Conservation (phyloP, 2,888 invertebrate species). For the Perizoma affinitatum region DNA sequence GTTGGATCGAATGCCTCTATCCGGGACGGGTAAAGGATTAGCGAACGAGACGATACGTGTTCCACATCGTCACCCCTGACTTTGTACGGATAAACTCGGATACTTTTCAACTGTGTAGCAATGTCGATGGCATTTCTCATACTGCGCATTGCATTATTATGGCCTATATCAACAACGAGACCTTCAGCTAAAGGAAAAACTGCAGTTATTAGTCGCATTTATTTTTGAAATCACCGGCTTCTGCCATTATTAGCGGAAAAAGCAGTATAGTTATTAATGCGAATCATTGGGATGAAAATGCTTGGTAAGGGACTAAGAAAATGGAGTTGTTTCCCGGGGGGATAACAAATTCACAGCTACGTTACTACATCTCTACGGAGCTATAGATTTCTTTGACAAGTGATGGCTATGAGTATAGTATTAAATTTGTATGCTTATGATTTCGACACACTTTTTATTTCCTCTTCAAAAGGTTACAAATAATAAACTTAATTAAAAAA, state of each 20-base stretch:
- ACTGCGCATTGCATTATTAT: slow-evolving; percentile 7
- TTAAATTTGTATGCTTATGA: too few species aligned
- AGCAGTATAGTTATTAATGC: slow-evolving; percentile 52
- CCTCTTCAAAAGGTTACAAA: too few species aligned
- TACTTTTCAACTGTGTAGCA: slow-evolving; percentile 47
- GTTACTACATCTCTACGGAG: slow-evolving; percentile 44
- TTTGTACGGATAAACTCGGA: slow-evolving; percentile 57
- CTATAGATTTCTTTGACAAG: slow-evolving; percentile 52
- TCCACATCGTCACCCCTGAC: slow-evolving; percentile 61
- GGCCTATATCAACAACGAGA: too few species aligned
- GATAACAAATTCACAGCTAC: slow-evolving; percentile 56
- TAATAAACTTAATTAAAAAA: too few species aligned
- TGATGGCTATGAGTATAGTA: slow-evolving; percentile 35
- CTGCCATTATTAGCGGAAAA: slow-evolving; percentile 16
- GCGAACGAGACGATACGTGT: slow-evolving; percentile 58
- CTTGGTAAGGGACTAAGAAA: slow-evolving; percentile 44
- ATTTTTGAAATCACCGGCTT: background rate
- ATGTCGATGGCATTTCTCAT: slow-evolving; percentile 36
- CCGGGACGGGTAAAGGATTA: slow-evolving; percentile 61
- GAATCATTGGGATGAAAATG: slow-evolving; percentile 47
- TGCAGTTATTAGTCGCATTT: too few species aligned
- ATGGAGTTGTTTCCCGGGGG: slow-evolving; percentile 48
- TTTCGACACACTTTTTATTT: too few species aligned
- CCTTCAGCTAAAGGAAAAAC: too few species aligned
- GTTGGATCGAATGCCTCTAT: slow-evolving; percentile 45